Percentiles rank a stretch among this genome's conserved stretches.
Conservation (phyloP, 64 coral and sea anemone species). For the Stylophora pistillata region DNA sequence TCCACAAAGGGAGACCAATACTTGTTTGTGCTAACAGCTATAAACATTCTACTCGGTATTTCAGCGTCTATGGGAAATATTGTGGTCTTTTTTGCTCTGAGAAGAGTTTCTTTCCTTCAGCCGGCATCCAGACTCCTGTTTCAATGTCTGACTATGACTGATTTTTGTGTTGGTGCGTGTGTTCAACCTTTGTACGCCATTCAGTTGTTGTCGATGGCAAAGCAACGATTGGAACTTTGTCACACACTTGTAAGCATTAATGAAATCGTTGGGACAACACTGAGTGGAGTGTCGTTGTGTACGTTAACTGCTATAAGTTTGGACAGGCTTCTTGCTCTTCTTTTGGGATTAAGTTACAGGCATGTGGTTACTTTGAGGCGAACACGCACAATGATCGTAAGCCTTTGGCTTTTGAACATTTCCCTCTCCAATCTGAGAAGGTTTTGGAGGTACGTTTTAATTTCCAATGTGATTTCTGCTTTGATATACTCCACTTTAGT, state of each 20-base stretch:
- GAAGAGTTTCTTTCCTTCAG: background rate
- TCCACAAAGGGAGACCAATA: background rate
- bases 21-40: background rate
- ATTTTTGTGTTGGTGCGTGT: background rate
- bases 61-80: background rate
- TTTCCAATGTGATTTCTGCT: background rate
- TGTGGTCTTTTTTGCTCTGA: background rate
- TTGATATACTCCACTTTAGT: background rate
- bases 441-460: background rate
- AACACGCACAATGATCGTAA: background rate
- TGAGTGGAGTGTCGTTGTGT: background rate
- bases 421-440: background rate
- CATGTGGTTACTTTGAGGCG: background rate
- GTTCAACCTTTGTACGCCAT: background rate
- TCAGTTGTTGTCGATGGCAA: background rate
- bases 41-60: background rate
- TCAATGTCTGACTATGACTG: background rate
- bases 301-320: conserved; percentile 10
- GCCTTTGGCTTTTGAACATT: background rate
- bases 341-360: background rate
- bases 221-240: background rate
- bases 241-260: background rate
- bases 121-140: background rate
- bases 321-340: conserved; percentile 9
- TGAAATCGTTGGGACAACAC: background rate